Evolutionary conservation across 1,140 invertebrate genomes (phyloP).

Genomic region (Hermetia illucens): DNA sequence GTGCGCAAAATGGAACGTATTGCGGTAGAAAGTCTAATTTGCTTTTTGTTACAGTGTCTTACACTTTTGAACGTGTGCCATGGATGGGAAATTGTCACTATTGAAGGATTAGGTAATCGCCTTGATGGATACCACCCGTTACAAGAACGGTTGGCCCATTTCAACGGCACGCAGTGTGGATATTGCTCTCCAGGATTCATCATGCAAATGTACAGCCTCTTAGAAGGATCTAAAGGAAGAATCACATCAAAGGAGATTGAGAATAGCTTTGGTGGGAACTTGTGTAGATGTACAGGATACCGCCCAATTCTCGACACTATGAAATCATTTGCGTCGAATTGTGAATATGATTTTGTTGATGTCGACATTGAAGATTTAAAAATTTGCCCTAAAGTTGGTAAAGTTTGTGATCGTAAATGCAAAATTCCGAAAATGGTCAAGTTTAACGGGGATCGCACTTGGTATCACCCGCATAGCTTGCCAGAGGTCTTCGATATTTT

Average conservation of each 20-base stretch:
- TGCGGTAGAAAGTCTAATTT: too few species aligned
- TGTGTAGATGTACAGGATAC: conserved; percentile 81
- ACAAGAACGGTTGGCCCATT: conserved; percentile 49
- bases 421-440: conserved; percentile 5
- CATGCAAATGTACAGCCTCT: conserved; percentile 66
- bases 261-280: conserved; percentile 64
- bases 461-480: conserved; percentile 6
- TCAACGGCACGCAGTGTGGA: conserved; percentile 68
- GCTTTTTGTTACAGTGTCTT: conserved; percentile 42
- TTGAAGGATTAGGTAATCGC: conserved; percentile 61
- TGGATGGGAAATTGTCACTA: conserved; percentile 62
- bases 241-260: conserved; percentile 55
- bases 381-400: conserved; percentile 16
- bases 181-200: conserved; percentile 74
- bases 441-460: conserved; percentile 5
- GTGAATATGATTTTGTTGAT: too few species aligned
- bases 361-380: conserved; percentile 25
- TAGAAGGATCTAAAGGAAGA: conserved; percentile 31
- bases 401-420: neutral
- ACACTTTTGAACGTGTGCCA: conserved; percentile 52
- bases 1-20: too few species aligned
- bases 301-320: conserved; percentile 71
- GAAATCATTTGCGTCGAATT: conserved; percentile 54
- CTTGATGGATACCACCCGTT: conserved; percentile 53
- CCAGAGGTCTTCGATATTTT: neutral